A percentile compares a stretch with the other conserved stretches of the same genome.
phyloP scores from a whole-genome alignment of 2,113 vertebrate genomes.

The Saimiri boliviensis region DNA sequence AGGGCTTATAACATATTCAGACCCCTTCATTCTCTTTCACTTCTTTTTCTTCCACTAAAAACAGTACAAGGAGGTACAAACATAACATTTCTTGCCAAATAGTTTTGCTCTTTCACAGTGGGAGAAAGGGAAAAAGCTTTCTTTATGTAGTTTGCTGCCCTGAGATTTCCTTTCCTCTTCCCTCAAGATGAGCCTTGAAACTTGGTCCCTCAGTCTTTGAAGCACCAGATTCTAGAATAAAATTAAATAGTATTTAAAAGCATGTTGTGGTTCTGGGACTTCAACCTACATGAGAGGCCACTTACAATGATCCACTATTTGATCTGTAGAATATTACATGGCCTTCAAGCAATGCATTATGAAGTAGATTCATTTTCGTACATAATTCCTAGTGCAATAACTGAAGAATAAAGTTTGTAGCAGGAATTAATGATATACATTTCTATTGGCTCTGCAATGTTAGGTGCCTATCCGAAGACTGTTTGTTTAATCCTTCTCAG shows the following conservation, averaged over 20 bases:
- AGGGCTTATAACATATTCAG: neutral
- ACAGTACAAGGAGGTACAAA: neutral
- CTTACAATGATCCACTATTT: neutral
- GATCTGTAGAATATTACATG: neutral
- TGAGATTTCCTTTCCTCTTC: slow-evolving; percentile 38
- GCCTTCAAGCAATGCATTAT: neutral
- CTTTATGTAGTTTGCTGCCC: neutral
- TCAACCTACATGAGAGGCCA: neutral
- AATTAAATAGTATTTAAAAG: neutral
- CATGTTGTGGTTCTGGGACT: neutral
- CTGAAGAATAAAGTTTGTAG: neutral
- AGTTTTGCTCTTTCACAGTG: neutral
- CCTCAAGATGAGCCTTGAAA: neutral
- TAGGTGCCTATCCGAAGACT: neutral
- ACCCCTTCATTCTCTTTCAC: neutral
- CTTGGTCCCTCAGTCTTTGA: neutral
- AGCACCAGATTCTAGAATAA: slow-evolving; percentile 10
- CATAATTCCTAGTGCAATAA: neutral
- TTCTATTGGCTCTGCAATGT: neutral
- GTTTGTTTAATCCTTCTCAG: neutral
- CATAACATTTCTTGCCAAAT: neutral
- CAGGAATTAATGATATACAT: neutral
- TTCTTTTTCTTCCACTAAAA: neutral
- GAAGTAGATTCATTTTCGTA: neutral
- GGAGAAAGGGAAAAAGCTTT: neutral